phyloP scores from a whole-genome alignment of 2,888 invertebrate genomes.

The Pyrgus malvae region DNA sequence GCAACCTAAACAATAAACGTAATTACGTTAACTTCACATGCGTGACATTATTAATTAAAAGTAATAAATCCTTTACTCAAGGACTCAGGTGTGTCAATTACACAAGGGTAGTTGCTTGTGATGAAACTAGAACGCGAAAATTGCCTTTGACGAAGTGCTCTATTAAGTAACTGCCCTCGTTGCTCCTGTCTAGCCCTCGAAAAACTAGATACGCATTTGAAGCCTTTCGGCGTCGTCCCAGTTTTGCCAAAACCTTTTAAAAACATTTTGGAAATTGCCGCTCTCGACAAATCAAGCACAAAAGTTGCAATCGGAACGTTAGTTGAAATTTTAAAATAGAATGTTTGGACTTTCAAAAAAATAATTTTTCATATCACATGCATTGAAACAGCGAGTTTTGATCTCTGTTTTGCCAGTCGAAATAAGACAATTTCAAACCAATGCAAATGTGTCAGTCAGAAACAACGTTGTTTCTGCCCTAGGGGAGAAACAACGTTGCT shows the following conservation, averaged over 20 bases:
- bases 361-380: no score
- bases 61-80: no score
- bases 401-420: no score
- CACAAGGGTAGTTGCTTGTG: constrained; percentile 2
- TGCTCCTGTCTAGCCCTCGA: constrained; percentile 27
- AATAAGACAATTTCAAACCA: no score
- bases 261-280: constrained; percentile 35
- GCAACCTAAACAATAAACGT: no score
- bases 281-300: constrained; percentile 3
- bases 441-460: no score
- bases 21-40: no score
- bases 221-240: constrained; percentile 47
- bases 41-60: no score
- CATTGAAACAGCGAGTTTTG: no score
- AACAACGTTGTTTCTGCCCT: no score
- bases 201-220: constrained; percentile 53
- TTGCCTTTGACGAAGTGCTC: constrained; percentile 17
- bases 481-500: no score
- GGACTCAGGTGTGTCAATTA: constrained; percentile 24
- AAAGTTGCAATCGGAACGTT: constrained; percentile 1
- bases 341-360: not conserved
- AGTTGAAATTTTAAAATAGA: not conserved
- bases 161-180: constrained; percentile 14
- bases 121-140: constrained; percentile 25
- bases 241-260: constrained; percentile 50